These are phyloP conservation scores for Lamprotornis superbus DNA, from an alignment of 2,113 vertebrate genomes.

Conservation along the genomic window DNA sequence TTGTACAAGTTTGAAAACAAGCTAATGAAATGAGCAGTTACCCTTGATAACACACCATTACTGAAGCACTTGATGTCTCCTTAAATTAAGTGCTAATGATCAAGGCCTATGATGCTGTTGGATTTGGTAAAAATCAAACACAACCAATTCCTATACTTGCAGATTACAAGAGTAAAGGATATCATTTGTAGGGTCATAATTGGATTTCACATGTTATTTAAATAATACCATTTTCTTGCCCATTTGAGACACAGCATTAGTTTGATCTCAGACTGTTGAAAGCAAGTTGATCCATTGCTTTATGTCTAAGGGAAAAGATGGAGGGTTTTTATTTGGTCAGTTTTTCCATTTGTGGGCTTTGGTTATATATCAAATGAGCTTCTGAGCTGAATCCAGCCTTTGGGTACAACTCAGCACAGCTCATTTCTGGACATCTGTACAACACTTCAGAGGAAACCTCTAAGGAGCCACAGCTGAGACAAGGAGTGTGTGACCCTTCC, in stretches of 20 bases:
- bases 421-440: too few relatives aligned
- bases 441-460: neutral
- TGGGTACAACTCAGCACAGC: neutral
- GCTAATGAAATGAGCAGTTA: conserved; percentile 25
- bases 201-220: neutral
- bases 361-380: neutral
- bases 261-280: neutral
- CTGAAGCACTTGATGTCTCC: neutral
- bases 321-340: neutral
- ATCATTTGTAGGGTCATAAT: neutral
- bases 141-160: neutral
- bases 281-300: neutral
- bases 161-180: neutral
- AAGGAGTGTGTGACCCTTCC: neutral
- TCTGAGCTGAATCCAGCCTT: neutral
- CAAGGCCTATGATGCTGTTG: neutral
- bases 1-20: neutral
- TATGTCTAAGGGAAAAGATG: neutral
- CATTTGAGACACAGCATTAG: neutral
- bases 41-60: neutral
- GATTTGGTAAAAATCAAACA: neutral
- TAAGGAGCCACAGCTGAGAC: neutral
- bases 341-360: neutral
- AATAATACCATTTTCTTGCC: neutral
- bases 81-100: neutral